Base-by-base conservation (phyloP, 2,113 vertebrate genomes). In the Neotoma lepida region DNA sequence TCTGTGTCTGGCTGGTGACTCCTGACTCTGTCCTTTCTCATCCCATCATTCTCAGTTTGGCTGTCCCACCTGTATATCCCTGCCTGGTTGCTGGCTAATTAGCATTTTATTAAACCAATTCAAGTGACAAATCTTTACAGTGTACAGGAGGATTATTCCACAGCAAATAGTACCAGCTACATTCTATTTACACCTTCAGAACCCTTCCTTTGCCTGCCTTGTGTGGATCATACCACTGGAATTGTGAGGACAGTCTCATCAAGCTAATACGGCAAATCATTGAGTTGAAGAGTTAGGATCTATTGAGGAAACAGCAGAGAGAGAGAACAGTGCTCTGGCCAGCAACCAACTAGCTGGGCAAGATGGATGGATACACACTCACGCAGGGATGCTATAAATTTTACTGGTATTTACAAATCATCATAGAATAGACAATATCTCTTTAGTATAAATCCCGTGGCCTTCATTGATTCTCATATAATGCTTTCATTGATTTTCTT, bases 401-500 rank as follows among this genome's bases (percentile, higher is more conserved):
- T 35, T 82, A 76, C 76, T 63, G 66, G 58, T 63, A 84, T 54
- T 88, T 94, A 91, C 61, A 96, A 90, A 80, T 87, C 58, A 76
- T 58, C 77, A 91, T 93, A 68, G 86, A 70, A 54, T 86, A 80
- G 71, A 39, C 58, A 63, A 70, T 88, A 88, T 82, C 87, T 90
- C 68, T 70, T 91, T 91, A 88, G 58, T 84, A 77, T 88, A 77
- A 91, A 88, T 96, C 82, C 77, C 22, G n/a, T 44, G 44, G 68
- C 78, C 28, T 84, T 76, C 73, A 94, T 91, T 84, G 92, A 91
- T 70, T 77, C 85, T 78, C 61, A 61, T 18, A 88, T 82, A 95
- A 95, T 93, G 39, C 28, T 86, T 64, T 58, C 82, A 96, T 84
- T 91, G 92, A 96, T 96, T 91, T 86, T 71, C 64, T 91, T 41